Evolutionary conservation across 2,113 vertebrate species (phyloP), one percentile per base, ranked within the genome.

Genomic region (Psophia crepitans): DNA sequence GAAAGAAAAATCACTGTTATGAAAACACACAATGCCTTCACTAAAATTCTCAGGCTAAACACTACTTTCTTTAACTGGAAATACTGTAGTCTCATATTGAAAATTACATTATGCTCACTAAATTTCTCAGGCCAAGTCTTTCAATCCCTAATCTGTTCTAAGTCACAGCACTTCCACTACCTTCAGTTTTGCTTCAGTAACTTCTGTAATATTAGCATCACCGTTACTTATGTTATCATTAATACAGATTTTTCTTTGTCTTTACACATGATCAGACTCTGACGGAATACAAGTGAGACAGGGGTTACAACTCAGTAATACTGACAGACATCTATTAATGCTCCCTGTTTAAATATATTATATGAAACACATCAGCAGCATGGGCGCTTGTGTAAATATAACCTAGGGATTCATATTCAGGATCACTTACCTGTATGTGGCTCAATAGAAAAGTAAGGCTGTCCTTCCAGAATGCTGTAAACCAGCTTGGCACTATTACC

Each of bases 371-470:
- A 1, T 32, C 46, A 46, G 19, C 53, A 14, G 8, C 33, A 48
- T 0, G 1, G 12, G 21, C 20, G 11, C 10, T 39, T 28, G 15
- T 12, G 4, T 49, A 63, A 71, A 64, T 0, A 30, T 6, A 46
- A 49, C 12, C 4, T 21, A 37, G 13, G 17, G 20, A 48, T 12
- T 94, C 44, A 53, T 58, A 37, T 63, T 74, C 35, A 35, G n/a
- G 51, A 30, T 85, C 84, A 96, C 98, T 95, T 94, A 99, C 99
- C 99, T 94, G 99, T 99, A 90, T 99, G 99, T 46, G 99, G 99
- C 93, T 99, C 99, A 75, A 99, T 98, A 33, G 99, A 99, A 97
- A 99, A 99, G 96, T 99, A 99, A 22, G 99, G 99, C 79, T 99
- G 99, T 27, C 99, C 99, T 96, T 99, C 99, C 97, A 99, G 97